phyloP scores from a whole-genome alignment of 2,113 vertebrate genomes.

The Chaenogobius annularis region DNA sequence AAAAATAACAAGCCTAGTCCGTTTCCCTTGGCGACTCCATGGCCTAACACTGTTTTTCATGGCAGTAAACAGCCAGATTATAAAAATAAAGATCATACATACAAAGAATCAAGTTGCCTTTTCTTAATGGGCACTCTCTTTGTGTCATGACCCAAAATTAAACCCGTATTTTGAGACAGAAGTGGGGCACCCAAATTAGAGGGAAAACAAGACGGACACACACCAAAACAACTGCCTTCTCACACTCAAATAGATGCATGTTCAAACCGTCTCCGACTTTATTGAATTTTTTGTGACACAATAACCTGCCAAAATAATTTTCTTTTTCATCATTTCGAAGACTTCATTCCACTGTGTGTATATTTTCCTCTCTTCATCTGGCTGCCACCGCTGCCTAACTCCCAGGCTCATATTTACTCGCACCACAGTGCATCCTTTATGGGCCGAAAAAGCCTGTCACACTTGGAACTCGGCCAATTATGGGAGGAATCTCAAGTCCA shows the following conservation, averaged over 20 bases:
- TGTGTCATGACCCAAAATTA: conserved; percentile 46
- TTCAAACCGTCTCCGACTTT: neutral
- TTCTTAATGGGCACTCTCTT: conserved; percentile 23
- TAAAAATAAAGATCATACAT: conserved; percentile 13
- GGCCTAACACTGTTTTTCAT: conserved; percentile 26
- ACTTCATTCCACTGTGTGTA: neutral
- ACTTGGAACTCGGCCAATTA: conserved; percentile 30
- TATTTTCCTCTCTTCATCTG: conserved; percentile 9
- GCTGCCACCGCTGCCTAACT: neutral
- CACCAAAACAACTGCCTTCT: conserved; percentile 25
- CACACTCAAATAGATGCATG: neutral
- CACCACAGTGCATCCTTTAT: conserved; percentile 22
- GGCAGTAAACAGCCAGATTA: conserved; percentile 10
- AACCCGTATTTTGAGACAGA: conserved; percentile 47
- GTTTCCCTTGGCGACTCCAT: neutral
- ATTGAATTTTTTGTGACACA: conserved; percentile 17
- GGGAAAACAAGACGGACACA: conserved; percentile 40
- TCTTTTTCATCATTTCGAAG: neutral
- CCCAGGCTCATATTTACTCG: conserved; percentile 6
- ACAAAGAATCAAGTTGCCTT: conserved; percentile 8
- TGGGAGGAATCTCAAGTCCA: neutral
- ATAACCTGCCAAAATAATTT: neutral
- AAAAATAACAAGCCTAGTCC: neutral
- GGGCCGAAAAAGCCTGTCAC: conserved; percentile 32
- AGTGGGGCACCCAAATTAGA: conserved; percentile 60